phyloP scores from a whole-genome alignment of 2,888 invertebrate species.

The Ceriagrion tenellum region DNA sequence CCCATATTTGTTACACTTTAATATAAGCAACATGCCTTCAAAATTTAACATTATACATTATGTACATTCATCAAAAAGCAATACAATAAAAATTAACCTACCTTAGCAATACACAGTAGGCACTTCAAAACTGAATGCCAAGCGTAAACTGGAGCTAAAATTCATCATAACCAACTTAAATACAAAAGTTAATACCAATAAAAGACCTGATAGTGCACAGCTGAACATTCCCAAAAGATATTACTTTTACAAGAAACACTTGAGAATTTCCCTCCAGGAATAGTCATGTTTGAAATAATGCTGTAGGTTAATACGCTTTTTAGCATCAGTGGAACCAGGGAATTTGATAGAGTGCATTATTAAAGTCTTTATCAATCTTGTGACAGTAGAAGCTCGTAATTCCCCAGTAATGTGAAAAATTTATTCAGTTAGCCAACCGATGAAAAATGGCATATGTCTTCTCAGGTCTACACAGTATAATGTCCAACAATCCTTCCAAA shows the following conservation, averaged over 20 bases:
- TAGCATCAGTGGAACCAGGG: background rate
- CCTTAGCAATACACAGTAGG: background rate
- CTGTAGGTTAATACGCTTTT: background rate
- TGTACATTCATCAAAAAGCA: constrained; percentile 35
- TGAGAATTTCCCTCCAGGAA: background rate
- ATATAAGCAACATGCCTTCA: background rate
- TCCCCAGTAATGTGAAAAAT: background rate
- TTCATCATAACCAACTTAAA: background rate
- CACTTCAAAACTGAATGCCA: constrained; percentile 5
- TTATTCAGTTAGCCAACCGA: background rate
- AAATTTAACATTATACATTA: constrained; percentile 1
- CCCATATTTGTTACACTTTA: background rate
- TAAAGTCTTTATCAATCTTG: background rate
- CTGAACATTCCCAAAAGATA: background rate
- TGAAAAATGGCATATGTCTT: background rate
- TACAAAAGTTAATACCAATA: background rate
- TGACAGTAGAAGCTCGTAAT: background rate
- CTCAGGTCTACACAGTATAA: background rate
- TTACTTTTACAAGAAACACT: background rate
- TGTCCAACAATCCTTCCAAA: constrained; percentile 1
- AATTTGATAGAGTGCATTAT: background rate
- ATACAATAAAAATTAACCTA: background rate
- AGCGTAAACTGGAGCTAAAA: background rate
- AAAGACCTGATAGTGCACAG: background rate
- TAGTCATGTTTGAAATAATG: background rate